These are phyloP conservation scores for Nomada fucata DNA, from an alignment of 2,888 invertebrate genomes.

Conservation along the genomic window DNA sequence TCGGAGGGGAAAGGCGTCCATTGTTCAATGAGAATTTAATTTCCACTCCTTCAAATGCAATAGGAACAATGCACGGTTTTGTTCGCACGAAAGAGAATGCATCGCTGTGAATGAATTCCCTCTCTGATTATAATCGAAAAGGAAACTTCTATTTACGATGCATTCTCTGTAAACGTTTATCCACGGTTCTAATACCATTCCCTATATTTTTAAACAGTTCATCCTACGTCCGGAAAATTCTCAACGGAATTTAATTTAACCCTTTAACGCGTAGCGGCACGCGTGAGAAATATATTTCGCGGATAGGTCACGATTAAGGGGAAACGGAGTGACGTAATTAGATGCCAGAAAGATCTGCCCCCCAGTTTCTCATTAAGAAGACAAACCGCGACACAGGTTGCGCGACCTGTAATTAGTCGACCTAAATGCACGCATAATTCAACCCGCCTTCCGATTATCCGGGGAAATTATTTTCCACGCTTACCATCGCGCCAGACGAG, in stretches of 20 bases:
- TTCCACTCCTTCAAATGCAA: constrained; percentile 42
- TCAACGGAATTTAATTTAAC: no score
- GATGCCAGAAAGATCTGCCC: not conserved
- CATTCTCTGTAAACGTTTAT: not conserved
- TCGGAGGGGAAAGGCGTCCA: constrained; percentile 30
- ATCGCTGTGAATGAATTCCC: constrained; percentile 6
- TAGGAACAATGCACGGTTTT: constrained; percentile 48
- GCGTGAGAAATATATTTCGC: not conserved
- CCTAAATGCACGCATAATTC: constrained; percentile 6
- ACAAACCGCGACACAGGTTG: not conserved
- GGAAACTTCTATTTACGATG: constrained; percentile 11
- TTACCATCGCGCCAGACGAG: not conserved
- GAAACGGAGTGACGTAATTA: not conserved
- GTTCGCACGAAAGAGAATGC: constrained; percentile 50
- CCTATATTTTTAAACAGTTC: not conserved
- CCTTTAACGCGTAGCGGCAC: no score
- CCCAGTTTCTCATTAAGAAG: constrained; percentile 27
- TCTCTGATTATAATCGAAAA: constrained; percentile 25
- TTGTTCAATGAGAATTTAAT: constrained; percentile 64
- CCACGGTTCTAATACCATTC: not conserved
- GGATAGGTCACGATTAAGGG: not conserved
- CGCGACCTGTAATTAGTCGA: constrained; percentile 25
- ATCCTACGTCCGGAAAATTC: no score
- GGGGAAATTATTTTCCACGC: constrained; percentile 6
- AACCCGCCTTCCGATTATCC: not conserved